Evolutionary conservation across 2,888 invertebrate species (phyloP).

Genomic region (Andrena hattorfiana): DNA sequence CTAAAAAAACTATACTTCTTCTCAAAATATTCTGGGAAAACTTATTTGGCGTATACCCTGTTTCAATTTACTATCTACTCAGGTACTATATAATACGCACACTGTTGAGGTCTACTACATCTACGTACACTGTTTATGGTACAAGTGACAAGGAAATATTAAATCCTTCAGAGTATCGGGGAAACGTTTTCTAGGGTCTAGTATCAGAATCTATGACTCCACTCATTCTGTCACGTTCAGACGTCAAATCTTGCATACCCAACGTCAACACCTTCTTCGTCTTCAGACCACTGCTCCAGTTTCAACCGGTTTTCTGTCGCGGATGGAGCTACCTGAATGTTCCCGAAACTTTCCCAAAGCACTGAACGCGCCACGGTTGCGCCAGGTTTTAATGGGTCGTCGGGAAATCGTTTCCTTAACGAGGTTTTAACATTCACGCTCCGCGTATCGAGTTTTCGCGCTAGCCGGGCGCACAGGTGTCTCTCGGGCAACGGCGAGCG

Average conservation of each 20-base stretch:
- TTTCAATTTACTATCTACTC: too few species aligned
- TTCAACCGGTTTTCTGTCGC: conserved; percentile 37
- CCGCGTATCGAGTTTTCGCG: conserved; percentile 1
- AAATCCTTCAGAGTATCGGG: background rate
- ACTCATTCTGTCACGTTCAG: background rate
- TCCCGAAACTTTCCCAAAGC: conserved; percentile 47
- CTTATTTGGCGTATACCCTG: too few species aligned
- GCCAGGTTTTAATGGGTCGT: conserved; percentile 18
- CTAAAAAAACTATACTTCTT: too few species aligned
- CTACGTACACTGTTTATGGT: too few species aligned
- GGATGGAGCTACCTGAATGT: conserved; percentile 17
- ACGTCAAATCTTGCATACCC: background rate
- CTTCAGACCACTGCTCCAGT: conserved; percentile 25
- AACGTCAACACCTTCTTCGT: conserved; percentile 24
- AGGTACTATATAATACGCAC: too few species aligned
- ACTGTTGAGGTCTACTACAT: too few species aligned
- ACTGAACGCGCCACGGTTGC: conserved; percentile 9
- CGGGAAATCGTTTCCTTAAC: conserved; percentile 31
- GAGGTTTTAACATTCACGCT: background rate
- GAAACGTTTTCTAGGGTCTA: background rate
- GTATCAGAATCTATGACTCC: background rate
- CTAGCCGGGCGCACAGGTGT: conserved; percentile 66
- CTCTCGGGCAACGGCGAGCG: conserved; percentile 26
- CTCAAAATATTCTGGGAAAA: too few species aligned
- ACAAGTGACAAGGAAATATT: background rate